Base-by-base conservation (phyloP, 2,113 vertebrate species). In the Turnix velox region DNA sequence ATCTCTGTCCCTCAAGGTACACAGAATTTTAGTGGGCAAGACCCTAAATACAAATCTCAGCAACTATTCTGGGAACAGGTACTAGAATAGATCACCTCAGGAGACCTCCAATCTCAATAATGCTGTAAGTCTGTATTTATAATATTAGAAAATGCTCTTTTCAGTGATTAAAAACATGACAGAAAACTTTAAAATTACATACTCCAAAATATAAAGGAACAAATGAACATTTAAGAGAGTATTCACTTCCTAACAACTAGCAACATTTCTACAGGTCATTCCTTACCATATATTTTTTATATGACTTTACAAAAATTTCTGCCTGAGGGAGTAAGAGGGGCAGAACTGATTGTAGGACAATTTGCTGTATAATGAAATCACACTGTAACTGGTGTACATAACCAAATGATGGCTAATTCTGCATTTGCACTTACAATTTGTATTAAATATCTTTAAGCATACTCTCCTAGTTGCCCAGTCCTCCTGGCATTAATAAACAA, bases 401-500 rank as follows among this genome's bases (percentile, higher is more conserved):
- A 94, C 73, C 77, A 95, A 95, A 61, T 69, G 40, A 65, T 52
- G 37, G 87, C 59, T 73, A 95, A 55, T 75, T 67, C 95, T 62
- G 30, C 87, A 93, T 78, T 40, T 73, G n/a, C 23, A 35, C 7
- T 3, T 54, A 59, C 7, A 31, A 9, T 68, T 88, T 74, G 25
- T 78, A 79, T 88, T 46, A 96, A 87, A 74, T 66, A 67, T 71
- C 49, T 45, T 37, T 62, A 63, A 57, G 11, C 48, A 42, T 58
- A 48, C 67, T 45, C 37, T 94, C 35, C 7, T 58, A 49, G 22
- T 25, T 43, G 13, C 31, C 49, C 69, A 65, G 49, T 12, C 27
- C 12, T 24, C 30, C 19, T 43, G 24, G 57, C 28, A 28, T 54
- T 54, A 91, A 52, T 45, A 57, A 46, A 92, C 54, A 85, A 85